A percentile compares a stretch with the other conserved stretches of the same genome.
These are phyloP conservation scores for Phyllostomus hastatus DNA, from an alignment of 2,113 vertebrate species.

Conservation along the genomic window DNA sequence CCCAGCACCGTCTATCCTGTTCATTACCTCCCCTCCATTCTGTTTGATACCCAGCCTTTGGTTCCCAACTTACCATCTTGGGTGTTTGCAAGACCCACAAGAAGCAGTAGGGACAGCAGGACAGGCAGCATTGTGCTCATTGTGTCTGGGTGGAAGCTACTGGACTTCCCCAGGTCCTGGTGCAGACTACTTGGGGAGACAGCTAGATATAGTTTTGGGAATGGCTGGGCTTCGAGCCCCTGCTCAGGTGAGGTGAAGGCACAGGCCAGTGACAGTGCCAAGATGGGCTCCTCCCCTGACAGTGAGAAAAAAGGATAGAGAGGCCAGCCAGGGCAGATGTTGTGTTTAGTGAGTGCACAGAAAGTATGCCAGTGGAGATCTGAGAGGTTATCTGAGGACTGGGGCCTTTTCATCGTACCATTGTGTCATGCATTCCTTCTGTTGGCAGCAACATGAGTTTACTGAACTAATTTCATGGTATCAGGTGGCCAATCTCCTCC, in stretches of 20 bases:
- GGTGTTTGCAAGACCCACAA: slow-evolving; percentile 21
- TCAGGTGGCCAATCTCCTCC: not conserved
- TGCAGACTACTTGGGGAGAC: not conserved
- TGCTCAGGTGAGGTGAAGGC: not conserved
- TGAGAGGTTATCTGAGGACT: not conserved
- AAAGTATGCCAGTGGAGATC: not conserved
- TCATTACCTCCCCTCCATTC: not conserved
- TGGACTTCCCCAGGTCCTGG: not conserved
- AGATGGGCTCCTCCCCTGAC: not conserved
- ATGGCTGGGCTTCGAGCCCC: not conserved
- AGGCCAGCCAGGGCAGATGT: not conserved
- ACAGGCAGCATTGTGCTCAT: not conserved
- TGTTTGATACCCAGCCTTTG: not conserved
- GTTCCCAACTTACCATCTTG: slow-evolving; percentile 46
- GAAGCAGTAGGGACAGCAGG: slow-evolving; percentile 29
- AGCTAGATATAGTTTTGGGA: not conserved
- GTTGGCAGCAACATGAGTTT: not conserved
- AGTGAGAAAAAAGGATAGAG: not conserved
- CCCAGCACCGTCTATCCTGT: too few relatives aligned
- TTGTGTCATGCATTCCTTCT: not conserved
- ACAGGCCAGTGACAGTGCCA: not conserved
- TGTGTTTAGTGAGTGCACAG: not conserved
- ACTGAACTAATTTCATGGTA: too few relatives aligned
- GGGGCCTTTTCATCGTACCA: not conserved
- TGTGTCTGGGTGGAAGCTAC: not conserved